Base-by-base conservation (phyloP, 2,888 invertebrate genomes). In the Altica lythri region DNA sequence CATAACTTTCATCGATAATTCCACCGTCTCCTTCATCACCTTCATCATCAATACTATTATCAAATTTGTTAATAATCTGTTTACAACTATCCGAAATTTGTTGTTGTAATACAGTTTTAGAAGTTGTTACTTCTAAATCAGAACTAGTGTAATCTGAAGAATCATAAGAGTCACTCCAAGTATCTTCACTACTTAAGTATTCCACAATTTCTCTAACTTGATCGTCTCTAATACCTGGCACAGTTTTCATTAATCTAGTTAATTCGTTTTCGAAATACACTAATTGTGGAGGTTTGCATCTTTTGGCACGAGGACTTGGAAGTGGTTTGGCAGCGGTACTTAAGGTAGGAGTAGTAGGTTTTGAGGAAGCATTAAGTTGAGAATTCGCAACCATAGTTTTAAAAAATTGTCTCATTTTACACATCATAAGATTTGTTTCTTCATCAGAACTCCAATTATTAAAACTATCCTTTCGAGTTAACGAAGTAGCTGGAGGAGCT, bases 381-480 rank as follows among this genome's bases (percentile, higher is more conserved):
- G 80, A 78, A 51, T 78, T 81, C 25, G 89, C 89, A n/a, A 93
- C 86, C 82, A 94, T 88, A 44, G 91, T 92, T 76, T 92, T 93
- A 75, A 94, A 92, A 75, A 94, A 92, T 67, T 92, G 91, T 1
- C 92, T 81, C 91, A 94, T 92, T 79, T 92, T 93, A 27, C 89
- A 90, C 93, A 94, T 94, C 93, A 94, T 94, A 35, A 93, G 78
- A 75, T 94, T 94, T 2, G 93, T 94, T 78, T 94, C 94, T 72
- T 94, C 94, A 70, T 94, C 93, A 2, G 92, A 92, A 60, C 92
- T 92, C 92, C 93, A 94, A 71, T 93, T 93, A 73, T 92, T 93
- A 77, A 93, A 93, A 72, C 92, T 92, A 74, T 93, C 92, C 76
- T 92, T 92, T 59, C 92, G 81, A 27, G 87, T 86, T 18, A 92